Percentiles rank a stretch among this genome's conserved stretches.
Conservation (phyloP, 2,113 vertebrate species). For the Siniperca knerii region DNA sequence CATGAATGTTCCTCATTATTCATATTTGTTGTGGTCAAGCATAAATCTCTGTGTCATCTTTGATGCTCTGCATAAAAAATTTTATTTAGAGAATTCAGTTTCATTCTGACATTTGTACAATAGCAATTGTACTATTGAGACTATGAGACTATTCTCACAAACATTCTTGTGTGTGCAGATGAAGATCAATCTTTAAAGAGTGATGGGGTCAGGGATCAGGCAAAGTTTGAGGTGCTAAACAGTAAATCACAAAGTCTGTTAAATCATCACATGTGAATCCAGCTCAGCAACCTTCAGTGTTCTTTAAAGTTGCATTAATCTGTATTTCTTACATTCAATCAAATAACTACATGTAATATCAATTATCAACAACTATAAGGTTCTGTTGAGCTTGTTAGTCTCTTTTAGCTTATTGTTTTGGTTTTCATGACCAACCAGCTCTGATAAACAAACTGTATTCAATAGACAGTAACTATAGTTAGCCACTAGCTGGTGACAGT, state of each 20-base stretch:
- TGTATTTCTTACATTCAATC: background rate
- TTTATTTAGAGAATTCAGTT: constrained; percentile 48
- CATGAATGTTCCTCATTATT: constrained; percentile 71
- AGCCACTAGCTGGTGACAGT: background rate
- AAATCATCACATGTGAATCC: constrained; percentile 6
- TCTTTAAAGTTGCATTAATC: constrained; percentile 1
- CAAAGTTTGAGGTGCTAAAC: constrained; percentile 18
- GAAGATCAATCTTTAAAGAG: constrained; percentile 14
- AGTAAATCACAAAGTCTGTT: constrained; percentile 35
- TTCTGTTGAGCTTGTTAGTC: background rate
- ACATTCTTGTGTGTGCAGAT: constrained; percentile 14
- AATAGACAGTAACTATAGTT: background rate
- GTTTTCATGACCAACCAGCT: background rate
- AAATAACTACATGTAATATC: background rate
- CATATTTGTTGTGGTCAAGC: constrained; percentile 56
- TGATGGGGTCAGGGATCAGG: constrained; percentile 12
- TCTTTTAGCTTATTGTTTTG: background rate
- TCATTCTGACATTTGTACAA: constrained; percentile 57
- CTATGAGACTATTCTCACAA: constrained; percentile 29
- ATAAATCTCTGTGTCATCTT: constrained; percentile 62
- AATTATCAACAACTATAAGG: background rate
- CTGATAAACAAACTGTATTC: background rate
- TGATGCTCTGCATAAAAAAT: constrained; percentile 48
- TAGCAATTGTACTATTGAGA: constrained; percentile 30
- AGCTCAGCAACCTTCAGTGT: constrained; percentile 9